phyloP scores from a whole-genome alignment of 2,888 invertebrate genomes.

The Drosophila niveifrons region DNA sequence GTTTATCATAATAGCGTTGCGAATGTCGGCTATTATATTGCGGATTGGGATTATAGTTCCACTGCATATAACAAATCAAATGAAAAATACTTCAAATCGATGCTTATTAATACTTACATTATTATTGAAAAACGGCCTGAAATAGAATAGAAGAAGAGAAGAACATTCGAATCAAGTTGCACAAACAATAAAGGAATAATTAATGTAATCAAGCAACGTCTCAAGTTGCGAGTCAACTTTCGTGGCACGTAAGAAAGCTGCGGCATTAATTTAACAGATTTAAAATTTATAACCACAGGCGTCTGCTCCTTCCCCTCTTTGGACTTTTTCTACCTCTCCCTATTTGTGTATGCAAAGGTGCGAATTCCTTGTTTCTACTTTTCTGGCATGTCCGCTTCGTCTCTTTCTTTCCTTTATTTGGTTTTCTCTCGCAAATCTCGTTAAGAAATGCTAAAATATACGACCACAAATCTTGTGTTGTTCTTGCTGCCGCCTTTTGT shows the following conservation, averaged over 20 bases:
- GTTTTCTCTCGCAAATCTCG: conserved; percentile 57
- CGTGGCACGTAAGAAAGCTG: conserved; percentile 69
- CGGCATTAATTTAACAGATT: conserved; percentile 83
- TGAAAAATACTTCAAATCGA: neutral
- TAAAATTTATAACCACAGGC: conserved; percentile 84
- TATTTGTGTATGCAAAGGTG: conserved; percentile 79
- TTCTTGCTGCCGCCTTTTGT: conserved; percentile 48
- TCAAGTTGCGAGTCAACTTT: conserved; percentile 56
- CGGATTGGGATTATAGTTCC: conserved; percentile 28
- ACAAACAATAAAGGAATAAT: conserved; percentile 82
- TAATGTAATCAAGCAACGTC: conserved; percentile 83
- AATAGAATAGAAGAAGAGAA: conserved; percentile 29
- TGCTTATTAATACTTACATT: conserved; percentile 63
- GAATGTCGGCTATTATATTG: conserved; percentile 9
- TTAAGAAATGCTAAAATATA: conserved; percentile 78
- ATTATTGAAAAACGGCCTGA: conserved; percentile 48
- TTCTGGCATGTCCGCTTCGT: conserved; percentile 34
- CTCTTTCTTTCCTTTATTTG: conserved; percentile 20
- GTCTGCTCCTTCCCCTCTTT: neutral
- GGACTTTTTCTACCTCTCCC: conserved; percentile 8
- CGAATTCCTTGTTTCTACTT: conserved; percentile 68
- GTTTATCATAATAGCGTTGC: conserved; percentile 8
- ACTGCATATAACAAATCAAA: conserved; percentile 18
- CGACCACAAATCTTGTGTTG: conserved; percentile 78
- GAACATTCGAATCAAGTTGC: conserved; percentile 27